phyloP scores from a whole-genome alignment of 2,888 invertebrate genomes.

The Lamellibrachia satsuma region DNA sequence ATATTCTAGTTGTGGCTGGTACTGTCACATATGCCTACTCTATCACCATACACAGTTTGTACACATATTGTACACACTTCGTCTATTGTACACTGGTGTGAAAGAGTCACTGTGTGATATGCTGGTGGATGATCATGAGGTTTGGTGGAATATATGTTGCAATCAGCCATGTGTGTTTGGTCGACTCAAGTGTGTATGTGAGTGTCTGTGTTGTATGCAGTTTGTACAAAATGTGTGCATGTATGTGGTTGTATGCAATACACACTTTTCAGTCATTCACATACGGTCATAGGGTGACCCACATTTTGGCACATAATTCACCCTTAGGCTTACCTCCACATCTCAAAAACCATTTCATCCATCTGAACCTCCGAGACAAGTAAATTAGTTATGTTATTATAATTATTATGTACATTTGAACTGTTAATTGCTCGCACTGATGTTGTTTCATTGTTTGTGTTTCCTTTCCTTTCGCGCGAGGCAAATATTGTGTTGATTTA shows the following conservation, averaged over 20 bases:
- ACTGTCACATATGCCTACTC: not conserved
- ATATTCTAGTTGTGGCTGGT: not conserved
- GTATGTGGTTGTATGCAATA: not conserved
- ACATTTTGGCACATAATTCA: not conserved
- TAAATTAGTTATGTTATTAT: not conserved
- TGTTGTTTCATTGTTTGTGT: not conserved
- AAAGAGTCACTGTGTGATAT: no score
- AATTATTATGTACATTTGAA: not conserved
- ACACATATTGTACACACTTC: no score
- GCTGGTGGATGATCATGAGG: no score
- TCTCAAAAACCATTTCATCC: not conserved
- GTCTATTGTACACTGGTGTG: not conserved
- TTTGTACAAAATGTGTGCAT: not conserved
- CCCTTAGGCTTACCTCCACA: not conserved
- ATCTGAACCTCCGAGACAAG: not conserved
- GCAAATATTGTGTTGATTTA: not conserved
- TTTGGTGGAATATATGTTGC: no score
- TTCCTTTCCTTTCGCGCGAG: not conserved
- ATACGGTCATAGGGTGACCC: not conserved
- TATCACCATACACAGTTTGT: not conserved
- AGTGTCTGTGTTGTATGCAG: no score
- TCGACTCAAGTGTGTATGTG: no score
- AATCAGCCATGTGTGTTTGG: no score
- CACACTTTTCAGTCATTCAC: not conserved
- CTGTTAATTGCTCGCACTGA: not conserved